Percentiles rank a stretch among this genome's conserved stretches.
Evolutionary conservation across 1,140 invertebrate species (phyloP).

Genomic region (Heterodera carotae): DNA sequence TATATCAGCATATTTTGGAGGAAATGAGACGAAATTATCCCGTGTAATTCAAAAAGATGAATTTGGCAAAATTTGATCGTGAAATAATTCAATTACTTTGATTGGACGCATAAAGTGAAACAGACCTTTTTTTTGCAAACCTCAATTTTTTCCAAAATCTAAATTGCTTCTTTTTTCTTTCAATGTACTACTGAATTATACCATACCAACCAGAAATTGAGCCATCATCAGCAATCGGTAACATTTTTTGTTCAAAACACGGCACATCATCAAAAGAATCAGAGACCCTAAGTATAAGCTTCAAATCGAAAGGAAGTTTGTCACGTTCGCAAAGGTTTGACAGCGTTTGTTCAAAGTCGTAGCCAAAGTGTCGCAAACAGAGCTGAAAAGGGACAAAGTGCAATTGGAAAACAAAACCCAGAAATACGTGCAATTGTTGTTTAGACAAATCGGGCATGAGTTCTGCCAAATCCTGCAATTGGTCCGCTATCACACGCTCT

Average conservation of each 20-base stretch:
- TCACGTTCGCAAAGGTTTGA: conserved; percentile 15
- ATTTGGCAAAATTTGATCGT: too few species aligned
- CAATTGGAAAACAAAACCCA: neutral
- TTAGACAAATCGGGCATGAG: conserved; percentile 23
- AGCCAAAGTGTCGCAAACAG: conserved; percentile 32
- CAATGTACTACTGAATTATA: too few species aligned
- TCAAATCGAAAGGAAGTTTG: conserved; percentile 28
- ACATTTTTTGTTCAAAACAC: neutral
- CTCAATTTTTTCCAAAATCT: too few species aligned
- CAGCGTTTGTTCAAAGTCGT: conserved; percentile 24
- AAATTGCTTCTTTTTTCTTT: too few species aligned
- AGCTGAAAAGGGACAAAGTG: conserved; percentile 6
- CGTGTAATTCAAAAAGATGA: too few species aligned
- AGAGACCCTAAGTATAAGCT: conserved; percentile 11
- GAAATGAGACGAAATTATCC: too few species aligned
- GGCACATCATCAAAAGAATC: conserved; percentile 20
- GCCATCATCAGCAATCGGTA: neutral
- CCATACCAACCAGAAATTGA: conserved; percentile 2
- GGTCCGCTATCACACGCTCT: conserved; percentile 23
- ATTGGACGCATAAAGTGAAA: too few species aligned
- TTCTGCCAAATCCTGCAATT: conserved; percentile 27
- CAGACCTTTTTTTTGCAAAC: too few species aligned
- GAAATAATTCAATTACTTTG: too few species aligned
- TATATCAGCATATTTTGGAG: too few species aligned
- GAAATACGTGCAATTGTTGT: conserved; percentile 28